phyloP scores from a whole-genome alignment of 2,888 invertebrate genomes.

The Argyra leucocephala region DNA sequence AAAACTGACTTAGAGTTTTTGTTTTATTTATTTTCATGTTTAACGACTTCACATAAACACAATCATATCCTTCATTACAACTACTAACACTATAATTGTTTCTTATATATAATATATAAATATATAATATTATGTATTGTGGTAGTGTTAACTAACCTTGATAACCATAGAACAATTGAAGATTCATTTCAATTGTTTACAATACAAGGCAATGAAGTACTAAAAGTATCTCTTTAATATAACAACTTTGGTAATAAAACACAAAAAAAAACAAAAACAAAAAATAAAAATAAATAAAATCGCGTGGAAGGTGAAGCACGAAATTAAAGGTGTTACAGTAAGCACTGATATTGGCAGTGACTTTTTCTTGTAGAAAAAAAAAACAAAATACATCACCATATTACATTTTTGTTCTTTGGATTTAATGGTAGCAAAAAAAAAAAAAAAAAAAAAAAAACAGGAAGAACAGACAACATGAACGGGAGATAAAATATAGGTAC shows the following conservation, averaged over 20 bases:
- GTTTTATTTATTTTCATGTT: too few species aligned
- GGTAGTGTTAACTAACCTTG: not conserved
- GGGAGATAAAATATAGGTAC: not conserved
- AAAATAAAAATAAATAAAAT: not conserved
- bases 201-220: not conserved
- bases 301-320: not conserved
- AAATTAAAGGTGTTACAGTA: slow-evolving; percentile 6
- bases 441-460: not conserved
- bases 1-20: too few species aligned
- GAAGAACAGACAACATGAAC: slow-evolving; percentile 1
- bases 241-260: not conserved
- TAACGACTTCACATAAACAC: too few species aligned
- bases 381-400: too few species aligned
- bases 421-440: not conserved
- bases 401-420: not conserved
- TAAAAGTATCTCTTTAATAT: not conserved
- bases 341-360: not conserved
- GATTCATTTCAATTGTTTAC: too few species aligned
- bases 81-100: too few species aligned
- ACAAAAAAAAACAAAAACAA: not conserved
- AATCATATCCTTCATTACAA: too few species aligned
- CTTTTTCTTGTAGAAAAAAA: too few species aligned
- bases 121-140: not conserved
- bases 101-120: too few species aligned
- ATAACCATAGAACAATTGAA: too few species aligned